phyloP scores from a whole-genome alignment of 2,113 vertebrate species.

The Ailuropoda melanoleuca region DNA sequence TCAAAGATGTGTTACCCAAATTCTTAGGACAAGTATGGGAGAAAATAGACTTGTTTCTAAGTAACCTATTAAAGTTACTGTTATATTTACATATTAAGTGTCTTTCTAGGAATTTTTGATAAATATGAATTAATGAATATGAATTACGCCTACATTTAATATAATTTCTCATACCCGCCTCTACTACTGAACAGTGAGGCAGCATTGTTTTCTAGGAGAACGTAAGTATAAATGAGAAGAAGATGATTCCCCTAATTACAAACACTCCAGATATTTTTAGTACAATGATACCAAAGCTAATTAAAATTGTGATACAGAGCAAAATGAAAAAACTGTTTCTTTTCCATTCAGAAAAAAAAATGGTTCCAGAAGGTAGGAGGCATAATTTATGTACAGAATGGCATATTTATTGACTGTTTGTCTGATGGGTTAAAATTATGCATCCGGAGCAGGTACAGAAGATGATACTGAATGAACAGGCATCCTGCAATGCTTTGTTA shows the following conservation, averaged over 20 bases:
- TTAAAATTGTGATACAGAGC: neutral
- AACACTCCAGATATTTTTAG: slow-evolving; percentile 15
- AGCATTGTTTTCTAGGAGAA: slow-evolving; percentile 34
- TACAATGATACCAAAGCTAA: neutral
- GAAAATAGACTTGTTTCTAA: slow-evolving; percentile 27
- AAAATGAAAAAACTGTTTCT: slow-evolving; percentile 7
- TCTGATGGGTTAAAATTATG: slow-evolving; percentile 45
- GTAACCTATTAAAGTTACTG: neutral
- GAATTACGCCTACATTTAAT: neutral
- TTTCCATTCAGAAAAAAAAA: slow-evolving; percentile 14
- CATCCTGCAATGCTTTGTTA: slow-evolving; percentile 54
- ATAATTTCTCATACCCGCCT: neutral
- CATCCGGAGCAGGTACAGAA: neutral
- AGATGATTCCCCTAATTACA: neutral
- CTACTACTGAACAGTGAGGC: neutral
- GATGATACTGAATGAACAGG: slow-evolving; percentile 19
- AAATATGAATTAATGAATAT: slow-evolving; percentile 40
- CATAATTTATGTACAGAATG: slow-evolving; percentile 5
- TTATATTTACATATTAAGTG: neutral
- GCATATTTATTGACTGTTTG: neutral
- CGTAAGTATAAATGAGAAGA: neutral
- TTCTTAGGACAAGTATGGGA: neutral
- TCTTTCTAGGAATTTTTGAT: slow-evolving; percentile 28
- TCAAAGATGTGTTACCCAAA: neutral
- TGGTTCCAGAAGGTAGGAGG: slow-evolving; percentile 15